Conservation (phyloP, 2,797 vertebrate genomes). For the Ataeniobius toweri region DNA sequence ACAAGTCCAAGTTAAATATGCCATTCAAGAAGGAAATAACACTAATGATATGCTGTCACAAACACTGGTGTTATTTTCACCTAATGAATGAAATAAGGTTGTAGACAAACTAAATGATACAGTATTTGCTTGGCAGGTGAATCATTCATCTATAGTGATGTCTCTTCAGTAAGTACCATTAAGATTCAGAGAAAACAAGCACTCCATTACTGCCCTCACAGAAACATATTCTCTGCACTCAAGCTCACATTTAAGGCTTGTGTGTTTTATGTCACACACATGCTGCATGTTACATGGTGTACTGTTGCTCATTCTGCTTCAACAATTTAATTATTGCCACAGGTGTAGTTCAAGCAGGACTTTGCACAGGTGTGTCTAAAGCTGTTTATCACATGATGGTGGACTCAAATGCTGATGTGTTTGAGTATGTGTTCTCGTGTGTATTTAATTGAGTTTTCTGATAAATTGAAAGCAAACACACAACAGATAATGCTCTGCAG, state of each 20-base stretch:
- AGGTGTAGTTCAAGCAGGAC: constrained; percentile 56
- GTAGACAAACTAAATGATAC: not conserved
- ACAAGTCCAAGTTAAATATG: no score
- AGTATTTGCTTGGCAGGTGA: constrained; percentile 1
- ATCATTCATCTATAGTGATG: constrained; percentile 27
- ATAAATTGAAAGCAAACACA: not conserved
- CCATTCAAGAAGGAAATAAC: no score
- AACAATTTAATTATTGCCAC: constrained; percentile 27
- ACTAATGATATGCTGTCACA: no score
- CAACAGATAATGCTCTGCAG: not conserved
- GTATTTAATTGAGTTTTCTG: not conserved
- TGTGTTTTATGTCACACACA: constrained; percentile 24
- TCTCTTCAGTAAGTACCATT: constrained; percentile 36
- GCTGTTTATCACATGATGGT: constrained; percentile 23
- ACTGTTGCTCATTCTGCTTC: constrained; percentile 38
- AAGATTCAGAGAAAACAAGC: constrained; percentile 23
- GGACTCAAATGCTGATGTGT: constrained; percentile 24
- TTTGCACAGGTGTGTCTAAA: constrained; percentile 40
- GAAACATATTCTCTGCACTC: constrained; percentile 21
- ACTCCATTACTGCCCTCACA: constrained; percentile 29
- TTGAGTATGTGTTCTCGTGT: constrained; percentile 12
- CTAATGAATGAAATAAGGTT: no score
- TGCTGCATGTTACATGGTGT: constrained; percentile 9
- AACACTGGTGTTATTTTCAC: no score
- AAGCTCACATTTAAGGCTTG: constrained; percentile 19